Percentiles rank a stretch among this genome's conserved stretches.
These are phyloP conservation scores for Zoanthus sansibaricus DNA, from an alignment of 92 coral and sea anemone genomes.

Conservation along the genomic window DNA sequence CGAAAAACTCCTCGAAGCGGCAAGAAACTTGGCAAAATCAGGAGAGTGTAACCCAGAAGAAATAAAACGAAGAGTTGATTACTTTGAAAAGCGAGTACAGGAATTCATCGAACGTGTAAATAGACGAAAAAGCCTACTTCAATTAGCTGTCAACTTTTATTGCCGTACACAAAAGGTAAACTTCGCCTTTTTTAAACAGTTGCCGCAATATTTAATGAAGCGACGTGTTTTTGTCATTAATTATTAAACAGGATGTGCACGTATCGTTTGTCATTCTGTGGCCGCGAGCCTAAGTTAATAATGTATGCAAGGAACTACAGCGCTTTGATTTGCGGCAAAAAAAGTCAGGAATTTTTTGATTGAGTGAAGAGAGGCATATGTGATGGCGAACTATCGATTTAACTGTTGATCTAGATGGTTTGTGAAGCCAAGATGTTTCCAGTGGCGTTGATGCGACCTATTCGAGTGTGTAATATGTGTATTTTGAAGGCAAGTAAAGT, in stretches of 20 bases:
- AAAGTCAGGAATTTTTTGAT: conserved; percentile 27
- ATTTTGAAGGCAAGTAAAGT: conserved; percentile 78
- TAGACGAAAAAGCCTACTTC: conserved; percentile 88
- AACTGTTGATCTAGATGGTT: conserved; percentile 23
- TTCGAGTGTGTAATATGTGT: conserved; percentile 79
- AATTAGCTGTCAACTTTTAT: conserved; percentile 98
- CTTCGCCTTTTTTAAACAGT: conserved; percentile 10
- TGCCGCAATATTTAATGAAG: conserved; percentile 41
- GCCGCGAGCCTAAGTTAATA: conserved; percentile 35
- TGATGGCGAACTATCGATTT: conserved; percentile 2
- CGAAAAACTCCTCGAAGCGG: conserved; percentile 93
- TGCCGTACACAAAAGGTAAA: conserved; percentile 95
- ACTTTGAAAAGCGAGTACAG: conserved; percentile 95
- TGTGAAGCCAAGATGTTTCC: conserved; percentile 74
- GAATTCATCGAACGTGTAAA: conserved; percentile 93
- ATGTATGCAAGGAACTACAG: conserved; percentile 18
- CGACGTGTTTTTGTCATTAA: conserved; percentile 51
- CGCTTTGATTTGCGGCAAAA: conserved; percentile 8
- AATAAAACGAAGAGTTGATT: conserved; percentile 87
- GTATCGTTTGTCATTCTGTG: conserved; percentile 17
- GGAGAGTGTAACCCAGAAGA: conserved; percentile 98
- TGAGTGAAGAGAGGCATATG: conserved; percentile 2
- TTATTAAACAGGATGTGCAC: conserved; percentile 50
- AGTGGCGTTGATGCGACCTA: conserved; percentile 70
- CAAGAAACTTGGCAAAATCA: conserved; percentile 87